phyloP scores from a whole-genome alignment of 2,113 vertebrate species.

The Pongo abelii region DNA sequence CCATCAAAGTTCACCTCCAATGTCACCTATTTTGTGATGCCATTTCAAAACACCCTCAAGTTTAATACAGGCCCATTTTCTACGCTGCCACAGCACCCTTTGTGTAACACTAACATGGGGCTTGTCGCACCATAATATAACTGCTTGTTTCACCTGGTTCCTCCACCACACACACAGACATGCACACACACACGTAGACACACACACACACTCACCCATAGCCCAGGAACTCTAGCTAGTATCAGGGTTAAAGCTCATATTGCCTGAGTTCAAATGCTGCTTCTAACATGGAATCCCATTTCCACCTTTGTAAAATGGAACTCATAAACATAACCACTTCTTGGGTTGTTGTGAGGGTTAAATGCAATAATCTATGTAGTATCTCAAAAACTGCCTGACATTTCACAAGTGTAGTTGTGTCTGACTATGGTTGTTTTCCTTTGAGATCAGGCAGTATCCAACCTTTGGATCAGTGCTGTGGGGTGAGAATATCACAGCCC shows the following conservation, averaged over 20 bases:
- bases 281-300: neutral
- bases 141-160: neutral
- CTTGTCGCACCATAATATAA: neutral
- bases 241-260: neutral
- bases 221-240: neutral
- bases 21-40: neutral
- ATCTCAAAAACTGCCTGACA: neutral
- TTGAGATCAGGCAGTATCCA: neutral
- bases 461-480: neutral
- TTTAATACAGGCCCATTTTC: neutral
- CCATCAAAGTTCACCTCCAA: neutral
- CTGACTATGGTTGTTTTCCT: neutral
- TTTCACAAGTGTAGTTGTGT: neutral
- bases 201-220: neutral
- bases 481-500: neutral
- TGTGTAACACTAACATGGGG: neutral
- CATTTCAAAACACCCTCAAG: neutral
- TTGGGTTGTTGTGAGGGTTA: neutral
- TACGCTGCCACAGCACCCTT: neutral
- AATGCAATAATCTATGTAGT: neutral
- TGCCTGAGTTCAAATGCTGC: neutral
- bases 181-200: neutral
- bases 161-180: neutral
- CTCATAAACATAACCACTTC: neutral
- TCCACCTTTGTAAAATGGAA: neutral